phyloP scores from a whole-genome alignment of 2,113 vertebrate genomes.

The Rutilus rutilus region DNA sequence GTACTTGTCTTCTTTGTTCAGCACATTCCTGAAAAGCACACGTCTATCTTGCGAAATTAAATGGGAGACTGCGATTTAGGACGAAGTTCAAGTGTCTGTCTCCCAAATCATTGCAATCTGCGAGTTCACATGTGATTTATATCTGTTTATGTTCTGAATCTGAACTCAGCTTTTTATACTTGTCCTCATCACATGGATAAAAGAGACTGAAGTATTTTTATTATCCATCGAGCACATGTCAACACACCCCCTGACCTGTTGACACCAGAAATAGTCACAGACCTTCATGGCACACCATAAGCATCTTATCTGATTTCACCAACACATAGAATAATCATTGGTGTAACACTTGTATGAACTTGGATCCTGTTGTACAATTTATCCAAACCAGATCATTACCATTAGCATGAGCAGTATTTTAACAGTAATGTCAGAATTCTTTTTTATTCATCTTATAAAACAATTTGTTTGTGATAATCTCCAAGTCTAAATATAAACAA shows the following conservation, averaged over 20 bases:
- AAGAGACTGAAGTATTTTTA: conserved; percentile 10
- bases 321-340: not conserved
- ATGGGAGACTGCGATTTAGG: not conserved
- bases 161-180: not conserved
- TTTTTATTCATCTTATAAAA: not conserved
- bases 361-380: not conserved
- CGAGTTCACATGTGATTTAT: not conserved
- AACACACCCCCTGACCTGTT: conserved; percentile 17
- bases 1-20: not conserved
- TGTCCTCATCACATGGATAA: conserved; percentile 1
- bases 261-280: conserved; percentile 41
- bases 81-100: not conserved
- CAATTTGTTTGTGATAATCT: not conserved
- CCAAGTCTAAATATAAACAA: not conserved
- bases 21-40: not conserved
- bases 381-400: not conserved
- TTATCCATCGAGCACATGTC: conserved; percentile 18
- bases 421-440: not conserved
- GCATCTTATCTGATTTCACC: not conserved
- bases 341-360: not conserved
- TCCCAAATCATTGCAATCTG: not conserved
- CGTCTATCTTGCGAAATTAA: not conserved
- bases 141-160: not conserved
- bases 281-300: not conserved
- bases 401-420: not conserved